phyloP scores from a whole-genome alignment of 2,888 invertebrate genomes.

The Chromoteleia sp. region DNA sequence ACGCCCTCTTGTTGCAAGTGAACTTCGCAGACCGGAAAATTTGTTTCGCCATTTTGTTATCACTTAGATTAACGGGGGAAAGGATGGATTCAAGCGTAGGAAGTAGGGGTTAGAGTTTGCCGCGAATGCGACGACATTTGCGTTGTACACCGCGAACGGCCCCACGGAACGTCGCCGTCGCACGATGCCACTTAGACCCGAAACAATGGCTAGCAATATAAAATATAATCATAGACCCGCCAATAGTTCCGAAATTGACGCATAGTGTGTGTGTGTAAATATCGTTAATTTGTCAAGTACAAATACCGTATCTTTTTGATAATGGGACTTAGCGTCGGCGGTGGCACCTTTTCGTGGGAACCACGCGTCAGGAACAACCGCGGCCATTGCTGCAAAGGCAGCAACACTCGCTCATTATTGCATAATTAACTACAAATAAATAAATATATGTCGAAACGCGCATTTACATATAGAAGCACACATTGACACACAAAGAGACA shows the following conservation, averaged over 20 bases:
- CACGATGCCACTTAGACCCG: conserved; percentile 23
- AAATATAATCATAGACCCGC: conserved; percentile 59
- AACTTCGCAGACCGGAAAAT: conserved; percentile 27
- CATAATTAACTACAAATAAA: conserved; percentile 58
- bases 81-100: background rate
- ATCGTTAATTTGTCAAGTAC: conserved; percentile 60
- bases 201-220: conserved; percentile 54
- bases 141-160: conserved; percentile 17
- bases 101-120: conserved; percentile 6
- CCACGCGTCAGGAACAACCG: conserved; percentile 36
- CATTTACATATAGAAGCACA: conserved; percentile 63
- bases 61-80: conserved; percentile 5
- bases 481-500: conserved; percentile 34
- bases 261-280: conserved; percentile 53
- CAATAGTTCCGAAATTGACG: conserved; percentile 39
- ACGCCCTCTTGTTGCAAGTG: conserved; percentile 30
- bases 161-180: conserved; percentile 35
- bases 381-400: conserved; percentile 42
- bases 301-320: conserved; percentile 50
- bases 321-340: conserved; percentile 38
- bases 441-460: conserved; percentile 60
- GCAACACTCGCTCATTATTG: conserved; percentile 67
- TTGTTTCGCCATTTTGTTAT: conserved; percentile 33
- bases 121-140: conserved; percentile 68
- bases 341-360: conserved; percentile 53